Conservation (phyloP, 2,113 vertebrate species). For the Ammodytes marinus region DNA sequence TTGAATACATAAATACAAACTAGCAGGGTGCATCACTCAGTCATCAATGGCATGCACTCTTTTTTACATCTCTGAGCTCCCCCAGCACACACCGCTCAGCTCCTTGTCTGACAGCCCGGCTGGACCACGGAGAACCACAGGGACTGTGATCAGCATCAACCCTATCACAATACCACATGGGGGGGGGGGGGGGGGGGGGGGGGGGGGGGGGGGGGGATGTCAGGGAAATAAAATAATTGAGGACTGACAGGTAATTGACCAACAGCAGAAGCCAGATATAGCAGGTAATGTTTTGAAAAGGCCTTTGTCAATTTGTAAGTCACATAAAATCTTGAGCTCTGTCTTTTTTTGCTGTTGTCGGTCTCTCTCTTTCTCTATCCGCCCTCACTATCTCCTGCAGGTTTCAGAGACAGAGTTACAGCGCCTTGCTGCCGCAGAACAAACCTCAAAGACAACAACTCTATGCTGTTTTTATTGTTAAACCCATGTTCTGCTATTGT, state of each 20-base stretch:
- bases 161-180: slow-evolving; percentile 63
- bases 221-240: slow-evolving; percentile 49
- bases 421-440: slow-evolving; percentile 57
- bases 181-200: slow-evolving; percentile 46
- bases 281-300: slow-evolving; percentile 67
- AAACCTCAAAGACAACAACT: slow-evolving; percentile 70
- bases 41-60: slow-evolving; percentile 65
- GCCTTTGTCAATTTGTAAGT: slow-evolving; percentile 59
- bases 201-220: slow-evolving; percentile 53
- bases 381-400: slow-evolving; percentile 43
- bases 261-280: slow-evolving; percentile 52
- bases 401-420: slow-evolving; percentile 52
- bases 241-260: slow-evolving; percentile 79
- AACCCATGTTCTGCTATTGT: slow-evolving; percentile 76
- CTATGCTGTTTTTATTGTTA: slow-evolving; percentile 75
- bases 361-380: background rate
- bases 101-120: slow-evolving; percentile 65
- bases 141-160: slow-evolving; percentile 72
- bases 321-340: slow-evolving; percentile 56
- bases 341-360: background rate
- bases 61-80: slow-evolving; percentile 65
- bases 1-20: slow-evolving; percentile 86
- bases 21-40: slow-evolving; percentile 64
- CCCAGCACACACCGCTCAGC: slow-evolving; percentile 55
- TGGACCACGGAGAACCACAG: slow-evolving; percentile 58